Evolutionary conservation across 2,888 invertebrate genomes (phyloP).

Genomic region (Artemia sinica): DNA sequence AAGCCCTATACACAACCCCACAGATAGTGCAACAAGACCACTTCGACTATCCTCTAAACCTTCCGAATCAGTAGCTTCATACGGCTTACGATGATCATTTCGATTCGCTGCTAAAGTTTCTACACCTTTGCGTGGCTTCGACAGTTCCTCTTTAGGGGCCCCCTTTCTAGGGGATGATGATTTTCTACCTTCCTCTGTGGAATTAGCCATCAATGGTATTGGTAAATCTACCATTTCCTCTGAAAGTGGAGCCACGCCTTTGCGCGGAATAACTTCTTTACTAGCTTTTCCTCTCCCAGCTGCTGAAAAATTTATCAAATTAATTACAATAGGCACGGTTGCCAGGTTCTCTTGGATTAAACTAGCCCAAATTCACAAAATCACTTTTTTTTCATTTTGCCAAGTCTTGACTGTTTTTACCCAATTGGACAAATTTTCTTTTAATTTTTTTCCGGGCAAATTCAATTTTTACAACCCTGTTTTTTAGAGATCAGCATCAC

Average conservation of each 20-base stretch:
- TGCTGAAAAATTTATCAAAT: not conserved
- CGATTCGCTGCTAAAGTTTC: not conserved
- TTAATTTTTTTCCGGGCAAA: no score
- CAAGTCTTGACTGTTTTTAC: no score
- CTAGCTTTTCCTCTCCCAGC: not conserved
- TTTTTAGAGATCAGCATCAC: no score
- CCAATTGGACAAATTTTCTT: no score
- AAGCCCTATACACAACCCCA: slow-evolving; percentile 20
- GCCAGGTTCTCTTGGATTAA: no score
- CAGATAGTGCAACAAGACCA: slow-evolving; percentile 14
- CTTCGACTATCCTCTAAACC: not conserved
- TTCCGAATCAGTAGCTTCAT: not conserved
- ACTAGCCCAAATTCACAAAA: no score
- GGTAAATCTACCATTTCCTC: not conserved
- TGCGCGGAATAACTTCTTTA: slow-evolving; percentile 1
- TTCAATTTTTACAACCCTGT: no score
- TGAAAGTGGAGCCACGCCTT: not conserved
- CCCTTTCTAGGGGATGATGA: slow-evolving; percentile 18
- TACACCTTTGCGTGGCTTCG: slow-evolving; percentile 21
- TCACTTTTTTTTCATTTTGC: no score
- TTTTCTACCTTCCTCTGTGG: slow-evolving; percentile 7
- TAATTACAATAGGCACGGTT: no score
- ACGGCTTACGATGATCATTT: not conserved
- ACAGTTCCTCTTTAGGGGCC: slow-evolving; percentile 13
- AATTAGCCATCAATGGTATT: not conserved